Conservation (phyloP, 2,888 invertebrate genomes). For the Drepanosiphum platanoidis region DNA sequence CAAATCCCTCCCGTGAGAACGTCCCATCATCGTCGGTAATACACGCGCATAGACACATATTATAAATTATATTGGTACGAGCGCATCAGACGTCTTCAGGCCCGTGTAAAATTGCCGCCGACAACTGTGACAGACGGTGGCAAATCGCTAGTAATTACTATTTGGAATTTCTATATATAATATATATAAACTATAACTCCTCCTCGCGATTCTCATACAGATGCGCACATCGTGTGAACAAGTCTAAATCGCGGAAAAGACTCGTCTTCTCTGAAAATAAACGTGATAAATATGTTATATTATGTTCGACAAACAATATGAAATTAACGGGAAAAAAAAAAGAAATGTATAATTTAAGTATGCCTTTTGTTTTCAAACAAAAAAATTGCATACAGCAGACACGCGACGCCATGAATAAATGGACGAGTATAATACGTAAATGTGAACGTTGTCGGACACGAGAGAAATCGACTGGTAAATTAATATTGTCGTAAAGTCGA, state of each 20-base stretch:
- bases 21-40: constrained; percentile 5
- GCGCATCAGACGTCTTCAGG: not conserved
- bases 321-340: too few species aligned
- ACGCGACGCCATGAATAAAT: too few species aligned
- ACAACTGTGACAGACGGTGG: constrained; percentile 21
- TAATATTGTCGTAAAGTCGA: too few species aligned
- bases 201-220: not conserved
- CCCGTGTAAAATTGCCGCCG: not conserved
- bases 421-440: too few species aligned
- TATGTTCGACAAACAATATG: too few species aligned
- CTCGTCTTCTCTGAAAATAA: too few species aligned
- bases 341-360: too few species aligned
- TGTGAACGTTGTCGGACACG: too few species aligned
- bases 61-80: not conserved
- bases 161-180: not conserved
- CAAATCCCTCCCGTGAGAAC: constrained; percentile 50
- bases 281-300: too few species aligned
- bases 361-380: too few species aligned
- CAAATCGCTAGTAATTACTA: constrained; percentile 18
- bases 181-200: not conserved
- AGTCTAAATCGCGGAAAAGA: not conserved
- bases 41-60: not conserved
- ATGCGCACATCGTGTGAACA: not conserved
- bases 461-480: too few species aligned
- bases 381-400: too few species aligned